Evolutionary conservation across 2,797 vertebrate species (phyloP).

Genomic region (Chlorospingus flavigularis): DNA sequence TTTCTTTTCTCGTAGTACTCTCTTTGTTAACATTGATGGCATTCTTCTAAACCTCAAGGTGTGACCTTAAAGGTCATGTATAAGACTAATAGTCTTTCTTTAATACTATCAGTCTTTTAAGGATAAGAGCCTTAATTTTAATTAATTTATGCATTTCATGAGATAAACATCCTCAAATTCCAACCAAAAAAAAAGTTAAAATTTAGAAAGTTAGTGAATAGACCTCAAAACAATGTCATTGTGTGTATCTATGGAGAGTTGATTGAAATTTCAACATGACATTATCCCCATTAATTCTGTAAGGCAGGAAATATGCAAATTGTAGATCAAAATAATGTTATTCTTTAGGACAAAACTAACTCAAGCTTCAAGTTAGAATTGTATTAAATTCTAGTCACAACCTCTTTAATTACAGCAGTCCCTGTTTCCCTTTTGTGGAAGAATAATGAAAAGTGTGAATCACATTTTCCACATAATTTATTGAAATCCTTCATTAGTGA

Average conservation of each 20-base stretch:
- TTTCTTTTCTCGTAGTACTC: background rate
- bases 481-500: slow-evolving; percentile 29
- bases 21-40: background rate
- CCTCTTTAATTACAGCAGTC: background rate
- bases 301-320: background rate
- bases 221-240: background rate
- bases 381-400: slow-evolving; percentile 19
- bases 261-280: background rate
- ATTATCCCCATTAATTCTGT: background rate
- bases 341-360: background rate
- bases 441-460: slow-evolving; percentile 35
- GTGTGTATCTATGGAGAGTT: background rate
- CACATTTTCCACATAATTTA: slow-evolving; percentile 14
- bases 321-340: background rate
- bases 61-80: background rate
- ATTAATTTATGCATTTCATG: background rate
- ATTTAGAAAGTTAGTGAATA: background rate
- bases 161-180: background rate
- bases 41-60: background rate
- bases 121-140: background rate
- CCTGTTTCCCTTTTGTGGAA: slow-evolving; percentile 1
- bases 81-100: background rate
- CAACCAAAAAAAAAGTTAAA: background rate
- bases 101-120: background rate
- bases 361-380: background rate